A percentile compares a stretch with the other conserved stretches of the same genome.
These are phyloP conservation scores for Syrphus vitripennis DNA, from an alignment of 2,888 invertebrate species.

Conservation along the genomic window DNA sequence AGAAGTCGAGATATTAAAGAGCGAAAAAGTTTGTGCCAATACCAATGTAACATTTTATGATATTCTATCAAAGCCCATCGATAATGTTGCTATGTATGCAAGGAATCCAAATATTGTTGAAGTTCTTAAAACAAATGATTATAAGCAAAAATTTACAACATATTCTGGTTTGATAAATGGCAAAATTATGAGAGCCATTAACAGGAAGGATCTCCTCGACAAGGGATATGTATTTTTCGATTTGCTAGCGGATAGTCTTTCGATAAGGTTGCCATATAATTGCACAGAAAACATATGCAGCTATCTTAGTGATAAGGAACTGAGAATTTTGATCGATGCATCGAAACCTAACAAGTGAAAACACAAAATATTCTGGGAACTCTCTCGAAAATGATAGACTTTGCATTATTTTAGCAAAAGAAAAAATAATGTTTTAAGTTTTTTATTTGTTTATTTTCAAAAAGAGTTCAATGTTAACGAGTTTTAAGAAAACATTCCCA, in stretches of 20 bases:
- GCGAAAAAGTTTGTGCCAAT: neutral
- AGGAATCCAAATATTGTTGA: neutral
- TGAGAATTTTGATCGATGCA: neutral
- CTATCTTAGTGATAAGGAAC: constrained; percentile 6
- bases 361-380: neutral
- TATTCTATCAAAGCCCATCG: constrained; percentile 9
- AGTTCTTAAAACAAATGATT: neutral
- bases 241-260: neutral
- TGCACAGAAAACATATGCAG: constrained; percentile 8
- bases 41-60: constrained; percentile 8
- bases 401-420: neutral
- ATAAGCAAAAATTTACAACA: neutral
- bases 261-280: neutral
- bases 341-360: neutral
- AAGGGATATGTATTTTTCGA: neutral
- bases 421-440: neutral
- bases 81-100: neutral
- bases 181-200: neutral
- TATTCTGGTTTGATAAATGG: constrained; percentile 1
- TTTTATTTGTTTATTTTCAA: neutral
- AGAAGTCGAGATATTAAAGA: neutral
- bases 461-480: neutral
- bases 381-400: neutral
- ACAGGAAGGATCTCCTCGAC: neutral
- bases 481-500: constrained; percentile 5